These are phyloP conservation scores for Nasua narica DNA, from an alignment of 2,797 vertebrate species.

Conservation along the genomic window DNA sequence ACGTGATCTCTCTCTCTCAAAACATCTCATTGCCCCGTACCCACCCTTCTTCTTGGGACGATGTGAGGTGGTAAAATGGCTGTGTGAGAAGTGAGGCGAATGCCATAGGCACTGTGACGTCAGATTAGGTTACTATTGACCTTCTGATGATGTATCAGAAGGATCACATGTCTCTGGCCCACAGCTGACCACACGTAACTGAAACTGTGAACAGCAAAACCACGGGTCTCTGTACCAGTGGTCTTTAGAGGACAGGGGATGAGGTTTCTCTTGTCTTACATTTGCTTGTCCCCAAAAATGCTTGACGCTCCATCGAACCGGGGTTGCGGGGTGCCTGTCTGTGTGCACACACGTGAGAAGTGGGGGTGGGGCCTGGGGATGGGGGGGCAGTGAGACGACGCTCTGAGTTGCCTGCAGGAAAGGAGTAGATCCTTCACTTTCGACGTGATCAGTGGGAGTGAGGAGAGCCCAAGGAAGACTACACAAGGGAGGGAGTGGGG, in stretches of 20 bases:
- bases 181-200: not conserved
- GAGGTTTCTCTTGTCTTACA: not conserved
- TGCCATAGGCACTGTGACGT: not conserved
- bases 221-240: not conserved
- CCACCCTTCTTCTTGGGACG: not conserved
- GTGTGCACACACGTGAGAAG: not conserved
- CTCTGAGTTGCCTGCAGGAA: not conserved
- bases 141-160: not conserved
- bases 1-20: not conserved
- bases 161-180: not conserved
- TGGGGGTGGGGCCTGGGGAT: not conserved
- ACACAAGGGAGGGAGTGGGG: fast-evolving
- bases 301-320: not conserved
- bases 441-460: no score
- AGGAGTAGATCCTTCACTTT: not conserved
- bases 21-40: not conserved
- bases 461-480: not conserved
- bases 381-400: not conserved
- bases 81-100: not conserved
- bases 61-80: not conserved
- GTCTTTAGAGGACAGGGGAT: not conserved
- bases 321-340: not conserved
- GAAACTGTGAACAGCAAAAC: not conserved
- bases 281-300: not conserved
- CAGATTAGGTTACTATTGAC: not conserved